Conservation (phyloP, 2,113 vertebrate genomes). For the Leptodactylus fuscus region DNA sequence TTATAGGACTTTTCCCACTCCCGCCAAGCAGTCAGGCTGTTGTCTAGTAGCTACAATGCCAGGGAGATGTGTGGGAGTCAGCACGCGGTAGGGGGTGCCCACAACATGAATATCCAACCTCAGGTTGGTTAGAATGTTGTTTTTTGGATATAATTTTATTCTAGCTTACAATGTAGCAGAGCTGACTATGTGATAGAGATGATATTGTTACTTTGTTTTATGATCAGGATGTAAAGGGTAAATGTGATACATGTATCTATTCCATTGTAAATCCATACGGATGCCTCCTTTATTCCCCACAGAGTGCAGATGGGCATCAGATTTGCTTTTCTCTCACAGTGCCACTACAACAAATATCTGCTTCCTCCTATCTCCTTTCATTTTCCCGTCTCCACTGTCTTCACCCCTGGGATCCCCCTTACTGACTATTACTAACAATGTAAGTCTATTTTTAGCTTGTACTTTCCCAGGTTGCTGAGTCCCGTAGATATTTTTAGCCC, state of each 20-base stretch:
- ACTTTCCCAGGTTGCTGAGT: neutral
- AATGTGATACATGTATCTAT: too few species aligned
- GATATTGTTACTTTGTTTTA: neutral
- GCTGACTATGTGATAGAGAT: neutral
- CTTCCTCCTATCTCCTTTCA: neutral
- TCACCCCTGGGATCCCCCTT: slow-evolving; percentile 16
- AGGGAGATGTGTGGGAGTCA: neutral
- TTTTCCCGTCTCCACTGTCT: neutral
- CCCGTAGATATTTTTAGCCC: slow-evolving; percentile 28
- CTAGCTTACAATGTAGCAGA: neutral
- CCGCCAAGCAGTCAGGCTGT: neutral
- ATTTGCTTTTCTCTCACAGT: too few species aligned
- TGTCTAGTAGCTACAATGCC: neutral
- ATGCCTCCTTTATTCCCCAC: too few species aligned
- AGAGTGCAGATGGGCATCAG: too few species aligned
- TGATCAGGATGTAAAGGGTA: neutral
- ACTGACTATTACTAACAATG: slow-evolving; percentile 28
- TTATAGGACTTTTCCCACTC: neutral
- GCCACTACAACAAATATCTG: neutral
- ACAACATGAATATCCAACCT: neutral
- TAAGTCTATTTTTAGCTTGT: slow-evolving; percentile 18
- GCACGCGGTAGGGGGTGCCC: neutral
- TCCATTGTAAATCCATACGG: too few species aligned
- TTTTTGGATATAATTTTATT: too few species aligned
- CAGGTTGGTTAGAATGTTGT: neutral